Conservation (phyloP, 1,140 invertebrate genomes). For the Drosophila athabasca region DNA sequence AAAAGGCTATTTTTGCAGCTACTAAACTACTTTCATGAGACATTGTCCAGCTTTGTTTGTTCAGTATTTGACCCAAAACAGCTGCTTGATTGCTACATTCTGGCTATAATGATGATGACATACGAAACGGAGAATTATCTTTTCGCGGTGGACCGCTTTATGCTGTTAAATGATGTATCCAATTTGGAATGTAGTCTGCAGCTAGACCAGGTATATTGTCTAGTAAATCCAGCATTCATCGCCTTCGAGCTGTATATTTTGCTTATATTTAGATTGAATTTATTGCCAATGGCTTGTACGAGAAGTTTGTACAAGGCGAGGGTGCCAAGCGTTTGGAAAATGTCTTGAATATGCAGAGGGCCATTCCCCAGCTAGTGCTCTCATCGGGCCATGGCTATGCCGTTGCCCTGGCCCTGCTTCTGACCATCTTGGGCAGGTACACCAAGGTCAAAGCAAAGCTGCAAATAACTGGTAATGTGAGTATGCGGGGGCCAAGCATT, state of each 20-base stretch:
- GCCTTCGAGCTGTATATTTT: neutral
- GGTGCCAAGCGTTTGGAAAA: conserved; percentile 29
- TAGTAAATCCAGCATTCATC: too few species aligned
- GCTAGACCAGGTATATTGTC: neutral
- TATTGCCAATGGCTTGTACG: conserved; percentile 23
- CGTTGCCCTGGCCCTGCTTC: conserved; percentile 29
- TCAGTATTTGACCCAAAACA: neutral
- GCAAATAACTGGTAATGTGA: conserved; percentile 9
- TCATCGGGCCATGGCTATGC: conserved; percentile 20
- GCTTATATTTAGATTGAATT: conserved; percentile 10
- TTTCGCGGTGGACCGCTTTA: conserved; percentile 24
- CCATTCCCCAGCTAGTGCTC: conserved; percentile 27
- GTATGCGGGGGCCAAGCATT: too few species aligned
- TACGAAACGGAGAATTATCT: conserved; percentile 18
- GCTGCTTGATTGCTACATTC: conserved; percentile 25
- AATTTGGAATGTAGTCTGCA: conserved; percentile 4
- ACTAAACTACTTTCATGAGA: neutral
- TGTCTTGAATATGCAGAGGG: conserved; percentile 29
- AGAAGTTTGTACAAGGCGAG: conserved; percentile 11
- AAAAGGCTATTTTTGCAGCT: neutral
- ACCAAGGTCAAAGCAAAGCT: neutral
- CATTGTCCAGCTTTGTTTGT: neutral
- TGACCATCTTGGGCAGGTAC: conserved; percentile 30
- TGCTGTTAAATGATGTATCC: conserved; percentile 17
- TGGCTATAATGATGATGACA: conserved; percentile 45